Evolutionary conservation across 2,888 invertebrate species (phyloP), one percentile per base, ranked within the genome.

Genomic region (Alviniconcha strummeri): DNA sequence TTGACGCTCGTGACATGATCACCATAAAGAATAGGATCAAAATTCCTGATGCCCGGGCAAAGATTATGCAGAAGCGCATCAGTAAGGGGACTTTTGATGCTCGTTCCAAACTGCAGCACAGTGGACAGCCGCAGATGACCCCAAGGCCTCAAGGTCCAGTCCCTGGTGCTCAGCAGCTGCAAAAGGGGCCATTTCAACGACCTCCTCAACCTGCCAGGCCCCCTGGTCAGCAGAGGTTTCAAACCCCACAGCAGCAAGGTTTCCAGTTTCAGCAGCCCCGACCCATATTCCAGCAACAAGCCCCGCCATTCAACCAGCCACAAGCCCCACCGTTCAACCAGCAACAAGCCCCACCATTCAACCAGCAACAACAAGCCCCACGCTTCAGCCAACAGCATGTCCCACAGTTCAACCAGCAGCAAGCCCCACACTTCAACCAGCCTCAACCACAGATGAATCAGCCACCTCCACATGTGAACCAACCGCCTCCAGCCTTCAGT

Each of bases 31-130:
- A 82, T 72, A 86, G 85, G 78, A 85, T 80, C 55, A 81, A 84
- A 36, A 83, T 75, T 52, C 81, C 85, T n/a, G 88, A 87, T 83
- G 88, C 88, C 3, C 84, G 88, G 11, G 86, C 85, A 19, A 88
- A 87, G 84, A 87, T 88, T 64, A 83, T 87, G 15, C 84, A 84
- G 57, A 84, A 85, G 4, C 85, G 87, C n/a, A 84, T 85, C 11
- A 85, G 88, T 74, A 89, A 90, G 81, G 88, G 87, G 67, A 87
- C 85, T 11, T 85, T 87, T 84, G 90, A 90, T 88, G 90, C 89
- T n/a, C 85, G 90, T 15, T 85, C 87, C 67, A 85, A 88, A 83
- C 74, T 88, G n/a, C 87, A 88, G 57, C 19, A 19, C 17, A n/a
- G 57, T 19, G 19, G 11, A 6, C 76, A 71, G 17, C 72, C 60